phyloP scores from a whole-genome alignment of 2,888 invertebrate species.

The Parapristionchus giblindavisi region DNA sequence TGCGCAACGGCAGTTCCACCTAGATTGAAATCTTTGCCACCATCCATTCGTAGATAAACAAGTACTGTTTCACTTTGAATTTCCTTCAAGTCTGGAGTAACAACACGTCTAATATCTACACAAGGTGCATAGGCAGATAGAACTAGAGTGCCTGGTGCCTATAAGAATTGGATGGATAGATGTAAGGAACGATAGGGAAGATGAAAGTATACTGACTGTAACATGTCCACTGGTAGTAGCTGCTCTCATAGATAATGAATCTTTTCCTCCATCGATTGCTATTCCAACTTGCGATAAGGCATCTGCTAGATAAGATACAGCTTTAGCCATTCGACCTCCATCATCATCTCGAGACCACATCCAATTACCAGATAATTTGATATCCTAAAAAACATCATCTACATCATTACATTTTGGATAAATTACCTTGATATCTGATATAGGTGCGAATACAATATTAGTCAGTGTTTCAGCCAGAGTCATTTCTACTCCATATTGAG shows the following conservation, averaged over 20 bases:
- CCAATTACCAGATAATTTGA: conserved; percentile 99
- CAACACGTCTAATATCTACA: conserved; percentile 82
- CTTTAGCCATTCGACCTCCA: conserved; percentile 85
- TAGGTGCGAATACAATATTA: conserved; percentile 84
- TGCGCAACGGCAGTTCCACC: conserved; percentile 94
- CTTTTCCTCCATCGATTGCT: conserved; percentile 95
- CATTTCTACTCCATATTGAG: conserved; percentile 89
- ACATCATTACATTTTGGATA: background rate
- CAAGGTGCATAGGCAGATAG: conserved; percentile 96
- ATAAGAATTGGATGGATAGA: conserved; percentile 28
- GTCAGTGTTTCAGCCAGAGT: conserved; percentile 92
- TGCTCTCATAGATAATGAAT: conserved; percentile 91
- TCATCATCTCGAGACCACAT: conserved; percentile 97
- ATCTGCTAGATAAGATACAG: conserved; percentile 87
- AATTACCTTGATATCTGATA: conserved; percentile 74
- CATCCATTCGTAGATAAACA: conserved; percentile 82
- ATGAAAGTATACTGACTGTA: background rate
- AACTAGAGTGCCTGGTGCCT: conserved; percentile 84
- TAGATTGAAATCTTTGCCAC: conserved; percentile 71
- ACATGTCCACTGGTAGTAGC: conserved; percentile 78
- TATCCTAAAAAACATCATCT: conserved; percentile 76
- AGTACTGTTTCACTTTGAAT: conserved; percentile 75
- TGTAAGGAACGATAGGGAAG: background rate
- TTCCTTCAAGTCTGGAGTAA: conserved; percentile 89
- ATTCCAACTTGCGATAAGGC: conserved; percentile 83